Base-by-base conservation (phyloP, 2,888 invertebrate genomes). In the Camptogramma bilineatum region DNA sequence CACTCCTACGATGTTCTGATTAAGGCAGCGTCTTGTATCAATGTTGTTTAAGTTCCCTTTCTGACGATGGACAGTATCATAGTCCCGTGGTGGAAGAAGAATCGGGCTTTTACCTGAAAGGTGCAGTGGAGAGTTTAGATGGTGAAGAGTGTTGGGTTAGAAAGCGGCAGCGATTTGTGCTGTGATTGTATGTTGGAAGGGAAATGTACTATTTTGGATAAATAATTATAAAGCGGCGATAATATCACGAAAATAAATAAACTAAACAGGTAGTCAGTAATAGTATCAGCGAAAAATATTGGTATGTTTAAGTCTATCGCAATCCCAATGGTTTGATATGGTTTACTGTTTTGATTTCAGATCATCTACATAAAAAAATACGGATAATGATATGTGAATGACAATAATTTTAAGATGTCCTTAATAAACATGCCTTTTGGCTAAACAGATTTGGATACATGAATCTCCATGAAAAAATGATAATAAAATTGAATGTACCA, bases 11-110 rank as follows among this genome's bases (percentile, higher is more conserved):
- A 96, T 96, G 75, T 95, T 96, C 78, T 95, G 94, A 79, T 96
- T 96, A 53, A 96, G 88, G 78, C 96, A 96, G 39, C 96, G 91
- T 16, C 94, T 79, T 0, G 90, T 90, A 69, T 93, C 93, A 0
- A 93, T 93, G 74, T 93, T 92, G 75, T 76, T 90, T 46, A 93
- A 75, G 77, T 93, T 87, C 4, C 94, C 90, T 64, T 93, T 93
- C 79, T 93, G 96, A 58, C 97, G 94, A 82, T 97, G 97, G 2
- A 98, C 96, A 0, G 98, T 98, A 87, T 99, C 98, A 91, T 99
- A 99, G 87, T 99, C 99, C 28, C 98, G 94, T 0, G 99, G 98
- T 0, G 99, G 99, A 67, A 99, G 91, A 19, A 99, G 94, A 57
- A 99, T 95, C 0, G 98, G 98, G 5, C 94, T 95, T 64, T 94